Evolutionary conservation across 2,797 vertebrate species (phyloP).

Genomic region (Euthynnus affinis): DNA sequence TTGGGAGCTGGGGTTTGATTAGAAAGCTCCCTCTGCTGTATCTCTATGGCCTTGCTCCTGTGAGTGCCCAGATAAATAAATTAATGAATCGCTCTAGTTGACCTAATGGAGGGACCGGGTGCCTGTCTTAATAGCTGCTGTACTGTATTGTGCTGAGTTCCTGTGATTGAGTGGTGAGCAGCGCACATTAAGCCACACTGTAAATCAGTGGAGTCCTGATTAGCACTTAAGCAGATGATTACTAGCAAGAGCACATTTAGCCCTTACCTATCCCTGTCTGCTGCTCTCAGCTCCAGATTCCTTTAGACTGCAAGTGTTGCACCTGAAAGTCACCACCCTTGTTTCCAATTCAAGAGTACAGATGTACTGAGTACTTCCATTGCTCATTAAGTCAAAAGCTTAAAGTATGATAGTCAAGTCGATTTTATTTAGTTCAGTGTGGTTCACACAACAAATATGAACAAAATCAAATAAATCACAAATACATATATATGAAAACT

Average conservation of each 20-base stretch:
- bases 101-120: slow-evolving; percentile 58
- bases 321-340: slow-evolving; percentile 10
- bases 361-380: not conserved
- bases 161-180: slow-evolving; percentile 48
- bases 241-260: slow-evolving; percentile 32
- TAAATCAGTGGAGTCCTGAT: slow-evolving; percentile 55
- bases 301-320: slow-evolving; percentile 13
- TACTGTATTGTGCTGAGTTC: slow-evolving; percentile 50
- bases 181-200: slow-evolving; percentile 29
- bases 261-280: slow-evolving; percentile 1
- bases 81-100: slow-evolving; percentile 75
- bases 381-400: slow-evolving; percentile 13
- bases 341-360: slow-evolving; percentile 4
- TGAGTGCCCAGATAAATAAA: slow-evolving; percentile 76
- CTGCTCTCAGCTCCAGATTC: not conserved
- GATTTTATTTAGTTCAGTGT: no score
- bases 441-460: no score
- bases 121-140: slow-evolving; percentile 53
- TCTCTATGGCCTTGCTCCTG: slow-evolving; percentile 75
- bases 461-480: no score
- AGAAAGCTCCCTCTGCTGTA: slow-evolving; percentile 78
- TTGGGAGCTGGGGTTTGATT: slow-evolving; percentile 75
- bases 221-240: slow-evolving; percentile 60
- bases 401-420: not conserved
- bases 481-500: no score